Conservation (phyloP, 1,140 invertebrate genomes). For the Sminthurinus signatus region DNA sequence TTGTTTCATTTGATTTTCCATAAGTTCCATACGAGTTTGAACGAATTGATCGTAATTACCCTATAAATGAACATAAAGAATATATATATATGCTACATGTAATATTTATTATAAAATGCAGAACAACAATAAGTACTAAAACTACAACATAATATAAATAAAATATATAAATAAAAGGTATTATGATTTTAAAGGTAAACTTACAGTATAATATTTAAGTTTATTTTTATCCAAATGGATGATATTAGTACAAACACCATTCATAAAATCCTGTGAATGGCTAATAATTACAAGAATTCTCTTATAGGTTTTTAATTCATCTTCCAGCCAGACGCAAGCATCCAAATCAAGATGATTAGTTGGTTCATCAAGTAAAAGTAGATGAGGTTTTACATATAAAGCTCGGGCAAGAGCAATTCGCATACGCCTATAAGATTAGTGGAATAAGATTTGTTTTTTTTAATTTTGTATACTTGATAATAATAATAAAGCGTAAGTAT, state of each 20-base stretch:
- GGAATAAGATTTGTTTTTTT: too few species aligned
- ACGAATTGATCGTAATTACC: conserved; percentile 95
- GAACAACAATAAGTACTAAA: background rate
- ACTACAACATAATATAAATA: background rate
- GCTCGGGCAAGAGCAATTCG: conserved; percentile 94
- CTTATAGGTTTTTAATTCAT: conserved; percentile 93
- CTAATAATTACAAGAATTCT: conserved; percentile 97
- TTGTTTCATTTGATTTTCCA: conserved; percentile 98
- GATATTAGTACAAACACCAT: conserved; percentile 98
- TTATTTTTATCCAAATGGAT: conserved; percentile 91
- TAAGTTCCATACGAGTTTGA: conserved; percentile 80
- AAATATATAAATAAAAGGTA: background rate
- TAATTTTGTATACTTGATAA: too few species aligned
- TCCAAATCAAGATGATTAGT: conserved; percentile 56
- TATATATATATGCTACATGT: background rate
- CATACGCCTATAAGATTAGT: too few species aligned
- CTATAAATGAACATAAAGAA: conserved; percentile 45
- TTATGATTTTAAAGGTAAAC: conserved; percentile 39
- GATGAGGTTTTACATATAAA: conserved; percentile 49
- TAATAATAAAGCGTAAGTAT: too few species aligned
- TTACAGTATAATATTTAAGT: conserved; percentile 89
- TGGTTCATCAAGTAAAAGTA: conserved; percentile 51
- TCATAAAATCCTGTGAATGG: conserved; percentile 99
- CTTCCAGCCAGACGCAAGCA: conserved; percentile 99
- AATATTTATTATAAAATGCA: too few species aligned